Evolutionary conservation across 2,888 invertebrate species (phyloP), one percentile per base, ranked within the genome.

Genomic region (Drosophila kuntzei): DNA sequence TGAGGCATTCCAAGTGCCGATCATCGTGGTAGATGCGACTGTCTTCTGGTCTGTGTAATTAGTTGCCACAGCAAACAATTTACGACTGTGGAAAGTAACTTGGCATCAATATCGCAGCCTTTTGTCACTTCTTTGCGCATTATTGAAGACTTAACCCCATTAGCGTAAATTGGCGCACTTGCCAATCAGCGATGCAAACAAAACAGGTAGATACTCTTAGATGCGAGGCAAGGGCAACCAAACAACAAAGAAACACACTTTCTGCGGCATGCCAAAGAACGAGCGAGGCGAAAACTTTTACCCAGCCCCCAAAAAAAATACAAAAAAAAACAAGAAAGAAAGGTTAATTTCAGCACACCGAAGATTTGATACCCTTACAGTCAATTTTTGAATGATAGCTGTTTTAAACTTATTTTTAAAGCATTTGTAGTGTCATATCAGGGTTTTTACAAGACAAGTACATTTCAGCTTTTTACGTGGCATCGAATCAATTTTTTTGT

Each of bases 71-170:
- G 71, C 62, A 77, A 71, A 84, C 81, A 81, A 80, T 87, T 81
- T 80, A 62, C 37, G 60, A 64, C 57, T 55, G 43, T 78, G 89
- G 83, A 83, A 83, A 83, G 83, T 89, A 71, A 76, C 47, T 36
- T 46, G 58, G 59, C 57, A 18, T 55, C 16, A 53, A 64, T 46
- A 55, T 47, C 37, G 39, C 58, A 34, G 46, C 29, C 44, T 65
- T 55, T 79, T 88, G 89, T 82, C 83, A 88, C 71, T 75, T 83
- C 66, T 63, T 50, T 67, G 67, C 64, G 70, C 85, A 76, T 76
- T 84, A 89, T 84, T 88, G 76, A 84, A 88, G 89, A 76, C 83
- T 84, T 84, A 84, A 88, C 83, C 89, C 88, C 89, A 84, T 84
- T 84, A 84, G 85, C 88, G 79, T 87, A 86, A 84, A 84, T 84